Evolutionary conservation across 1,140 invertebrate genomes (phyloP).

Genomic region (Habropoda laboriosa): DNA sequence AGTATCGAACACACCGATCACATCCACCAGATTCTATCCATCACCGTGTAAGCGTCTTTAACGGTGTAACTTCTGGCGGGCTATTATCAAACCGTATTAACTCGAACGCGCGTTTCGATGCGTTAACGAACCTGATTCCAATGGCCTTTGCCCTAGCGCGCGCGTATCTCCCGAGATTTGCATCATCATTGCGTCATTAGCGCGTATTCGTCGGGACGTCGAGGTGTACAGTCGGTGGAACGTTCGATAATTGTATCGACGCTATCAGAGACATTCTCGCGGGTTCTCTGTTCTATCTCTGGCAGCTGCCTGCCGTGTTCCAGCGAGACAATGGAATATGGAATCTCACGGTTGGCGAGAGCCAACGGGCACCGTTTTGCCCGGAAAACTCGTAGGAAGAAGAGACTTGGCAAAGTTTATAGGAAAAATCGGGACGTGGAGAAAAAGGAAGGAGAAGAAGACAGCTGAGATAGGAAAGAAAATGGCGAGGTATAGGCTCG

Average conservation of each 20-base stretch:
- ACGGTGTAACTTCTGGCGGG: constrained; percentile 12
- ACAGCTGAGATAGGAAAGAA: no score
- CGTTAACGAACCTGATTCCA: constrained; percentile 45
- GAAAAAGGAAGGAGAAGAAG: constrained; percentile 11
- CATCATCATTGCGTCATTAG: constrained; percentile 50
- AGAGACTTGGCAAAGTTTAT: constrained; percentile 41
- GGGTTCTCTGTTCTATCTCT: neutral
- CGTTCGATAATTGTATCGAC: constrained; percentile 28
- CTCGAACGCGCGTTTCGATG: constrained; percentile 9
- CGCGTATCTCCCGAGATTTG: constrained; percentile 43
- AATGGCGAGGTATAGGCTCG: constrained; percentile 35
- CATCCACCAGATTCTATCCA: neutral
- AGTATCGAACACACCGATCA: neutral
- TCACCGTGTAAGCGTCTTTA: neutral
- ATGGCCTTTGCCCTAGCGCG: neutral
- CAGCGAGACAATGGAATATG: neutral
- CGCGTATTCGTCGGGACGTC: constrained; percentile 20
- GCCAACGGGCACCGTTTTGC: constrained; percentile 23
- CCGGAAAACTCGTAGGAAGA: constrained; percentile 21
- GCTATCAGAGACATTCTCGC: constrained; percentile 7
- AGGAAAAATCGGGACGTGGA: constrained; percentile 28
- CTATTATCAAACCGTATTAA: constrained; percentile 8
- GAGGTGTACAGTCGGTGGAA: neutral
- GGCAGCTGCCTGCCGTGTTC: neutral
- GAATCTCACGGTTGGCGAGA: neutral